phyloP scores from a whole-genome alignment of 2,888 invertebrate genomes.

The Smittia aterrima region DNA sequence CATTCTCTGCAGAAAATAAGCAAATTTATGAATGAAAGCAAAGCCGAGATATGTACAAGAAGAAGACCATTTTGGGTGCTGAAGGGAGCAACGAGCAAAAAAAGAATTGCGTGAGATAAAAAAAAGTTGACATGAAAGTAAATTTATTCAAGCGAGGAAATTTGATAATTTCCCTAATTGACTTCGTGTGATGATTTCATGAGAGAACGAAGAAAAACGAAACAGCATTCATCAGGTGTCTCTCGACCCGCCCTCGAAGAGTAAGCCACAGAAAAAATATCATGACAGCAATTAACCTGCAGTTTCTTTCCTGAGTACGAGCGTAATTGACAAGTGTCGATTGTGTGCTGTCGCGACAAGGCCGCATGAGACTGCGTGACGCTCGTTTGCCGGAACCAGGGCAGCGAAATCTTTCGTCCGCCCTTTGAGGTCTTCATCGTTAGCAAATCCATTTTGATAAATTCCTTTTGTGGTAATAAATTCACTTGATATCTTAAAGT shows the following conservation, averaged over 20 bases:
- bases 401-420: conserved; percentile 81
- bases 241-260: neutral
- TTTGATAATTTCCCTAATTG: conserved; percentile 17
- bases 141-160: conserved; percentile 15
- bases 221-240: neutral
- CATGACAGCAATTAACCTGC: conserved; percentile 50
- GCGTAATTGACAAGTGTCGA: conserved; percentile 83
- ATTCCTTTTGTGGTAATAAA: neutral
- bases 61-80: neutral
- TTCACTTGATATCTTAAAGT: neutral
- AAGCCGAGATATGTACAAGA: neutral
- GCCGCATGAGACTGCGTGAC: conserved; percentile 70
- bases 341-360: conserved; percentile 82
- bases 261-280: neutral
- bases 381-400: conserved; percentile 85
- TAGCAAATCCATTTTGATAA: conserved; percentile 32
- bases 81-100: neutral
- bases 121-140: conserved; percentile 6
- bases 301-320: conserved; percentile 63
- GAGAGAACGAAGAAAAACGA: neutral
- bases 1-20: neutral
- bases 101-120: conserved; percentile 1
- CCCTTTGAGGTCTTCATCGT: conserved; percentile 63
- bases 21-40: neutral
- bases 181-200: neutral